A percentile compares a stretch with the other conserved stretches of the same genome.
Conservation (phyloP, 2,888 invertebrate genomes). For the Maniola hyperantus region DNA sequence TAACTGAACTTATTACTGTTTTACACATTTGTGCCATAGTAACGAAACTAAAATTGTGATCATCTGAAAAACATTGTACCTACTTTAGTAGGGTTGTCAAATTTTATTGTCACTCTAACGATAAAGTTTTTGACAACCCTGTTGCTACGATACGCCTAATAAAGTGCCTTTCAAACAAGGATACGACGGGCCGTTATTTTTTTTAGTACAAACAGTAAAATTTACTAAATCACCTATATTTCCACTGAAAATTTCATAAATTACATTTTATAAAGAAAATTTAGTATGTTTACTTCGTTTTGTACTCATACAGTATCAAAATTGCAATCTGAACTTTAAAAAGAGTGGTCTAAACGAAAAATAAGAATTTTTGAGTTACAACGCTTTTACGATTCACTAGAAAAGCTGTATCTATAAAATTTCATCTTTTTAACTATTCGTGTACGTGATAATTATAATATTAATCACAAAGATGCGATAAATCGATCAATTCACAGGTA, state of each 20-base stretch:
- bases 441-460: neutral
- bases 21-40: neutral
- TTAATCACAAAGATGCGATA: neutral
- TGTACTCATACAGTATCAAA: neutral
- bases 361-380: neutral
- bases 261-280: neutral
- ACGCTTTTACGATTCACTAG: neutral
- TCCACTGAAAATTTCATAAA: neutral
- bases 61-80: neutral
- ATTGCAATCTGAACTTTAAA: too few species aligned
- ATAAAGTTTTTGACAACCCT: conserved; percentile 17
- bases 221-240: conserved; percentile 7
- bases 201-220: conserved; percentile 13
- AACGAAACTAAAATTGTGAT: neutral
- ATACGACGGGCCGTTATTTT: conserved; percentile 5
- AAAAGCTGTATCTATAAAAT: neutral
- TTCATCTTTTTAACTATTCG: neutral
- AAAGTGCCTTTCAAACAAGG: conserved; percentile 13
- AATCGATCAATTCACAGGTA: neutral
- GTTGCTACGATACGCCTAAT: conserved; percentile 14
- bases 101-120: neutral
- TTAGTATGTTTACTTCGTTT: neutral
- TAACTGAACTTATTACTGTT: neutral
- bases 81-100: neutral
- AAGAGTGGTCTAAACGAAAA: neutral